Percentiles rank a stretch among this genome's conserved stretches.
Evolutionary conservation across 2,113 vertebrate genomes (phyloP).

Genomic region (Tetrao urogallus): DNA sequence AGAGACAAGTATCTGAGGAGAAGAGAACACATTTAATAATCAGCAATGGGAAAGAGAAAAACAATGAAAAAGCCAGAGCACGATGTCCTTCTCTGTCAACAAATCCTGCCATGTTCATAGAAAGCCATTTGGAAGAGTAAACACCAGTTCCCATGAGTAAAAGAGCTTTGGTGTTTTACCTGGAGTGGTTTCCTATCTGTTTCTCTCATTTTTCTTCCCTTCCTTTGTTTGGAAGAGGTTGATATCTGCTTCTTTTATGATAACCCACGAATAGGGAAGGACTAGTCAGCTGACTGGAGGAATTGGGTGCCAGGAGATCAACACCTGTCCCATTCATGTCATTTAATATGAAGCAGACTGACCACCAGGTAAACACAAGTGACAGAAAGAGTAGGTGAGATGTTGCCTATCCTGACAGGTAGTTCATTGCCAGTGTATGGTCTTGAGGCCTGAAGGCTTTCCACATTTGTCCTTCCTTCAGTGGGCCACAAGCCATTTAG

Average conservation of each 20-base stretch:
- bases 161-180: background rate
- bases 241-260: background rate
- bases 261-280: background rate
- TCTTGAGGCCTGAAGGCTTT: background rate
- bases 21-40: slow-evolving; percentile 15
- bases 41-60: slow-evolving; percentile 5
- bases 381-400: background rate
- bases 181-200: background rate
- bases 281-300: background rate
- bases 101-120: background rate
- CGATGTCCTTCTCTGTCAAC: background rate
- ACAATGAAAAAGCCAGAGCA: fast-evolving
- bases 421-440: fast-evolving
- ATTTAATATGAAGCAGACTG: background rate
- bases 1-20: slow-evolving; percentile 41
- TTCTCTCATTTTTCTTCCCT: background rate
- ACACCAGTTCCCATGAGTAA: fast-evolving
- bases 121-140: background rate
- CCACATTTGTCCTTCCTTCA: background rate
- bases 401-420: background rate
- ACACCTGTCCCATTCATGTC: fast-evolving
- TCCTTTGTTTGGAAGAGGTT: background rate
- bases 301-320: background rate
- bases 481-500: background rate
- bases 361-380: background rate